phyloP scores from a whole-genome alignment of 2,888 invertebrate species.

The Apamea sordens region DNA sequence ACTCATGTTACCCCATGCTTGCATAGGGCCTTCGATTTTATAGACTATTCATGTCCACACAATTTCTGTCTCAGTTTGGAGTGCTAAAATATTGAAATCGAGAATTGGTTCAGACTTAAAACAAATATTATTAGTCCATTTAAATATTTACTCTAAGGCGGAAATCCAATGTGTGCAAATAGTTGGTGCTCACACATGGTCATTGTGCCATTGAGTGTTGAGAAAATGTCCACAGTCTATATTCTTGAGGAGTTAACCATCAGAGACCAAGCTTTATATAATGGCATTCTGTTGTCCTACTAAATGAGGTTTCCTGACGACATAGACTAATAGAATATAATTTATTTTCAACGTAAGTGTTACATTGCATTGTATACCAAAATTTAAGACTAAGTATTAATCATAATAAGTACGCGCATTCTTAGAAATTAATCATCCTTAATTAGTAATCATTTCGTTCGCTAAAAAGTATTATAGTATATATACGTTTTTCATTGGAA shows the following conservation, averaged over 20 bases:
- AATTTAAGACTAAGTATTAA: no score
- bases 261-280: neutral
- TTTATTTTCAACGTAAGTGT: no score
- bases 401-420: no score
- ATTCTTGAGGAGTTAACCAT: neutral
- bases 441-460: no score
- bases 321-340: neutral
- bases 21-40: neutral
- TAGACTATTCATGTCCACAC: neutral
- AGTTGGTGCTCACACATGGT: neutral
- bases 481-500: no score
- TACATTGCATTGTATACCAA: no score
- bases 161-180: constrained; percentile 29
- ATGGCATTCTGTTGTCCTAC: no score
- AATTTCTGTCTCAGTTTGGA: neutral
- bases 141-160: constrained; percentile 23
- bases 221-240: neutral
- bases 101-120: constrained; percentile 16
- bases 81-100: neutral
- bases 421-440: no score
- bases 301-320: no score
- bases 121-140: constrained; percentile 28
- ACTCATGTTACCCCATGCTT: no score
- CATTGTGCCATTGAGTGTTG: neutral
- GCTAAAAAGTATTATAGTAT: no score